Evolutionary conservation across 2,113 vertebrate species (phyloP).

Genomic region (Lycocorax pyrrhopterus): DNA sequence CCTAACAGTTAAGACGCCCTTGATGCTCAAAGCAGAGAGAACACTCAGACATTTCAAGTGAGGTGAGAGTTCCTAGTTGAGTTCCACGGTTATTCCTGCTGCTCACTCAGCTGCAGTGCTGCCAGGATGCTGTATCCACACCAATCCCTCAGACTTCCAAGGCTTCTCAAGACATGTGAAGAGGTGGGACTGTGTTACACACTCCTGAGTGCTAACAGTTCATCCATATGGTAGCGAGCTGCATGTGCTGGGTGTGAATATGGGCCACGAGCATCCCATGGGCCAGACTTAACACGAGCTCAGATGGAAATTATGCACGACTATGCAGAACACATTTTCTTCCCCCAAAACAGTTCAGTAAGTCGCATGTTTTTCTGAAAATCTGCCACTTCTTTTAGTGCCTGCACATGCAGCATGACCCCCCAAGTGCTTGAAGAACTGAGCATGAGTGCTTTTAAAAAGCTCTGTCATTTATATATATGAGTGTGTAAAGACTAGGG

Average conservation of each 20-base stretch:
- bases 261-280: not conserved
- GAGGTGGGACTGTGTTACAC: not conserved
- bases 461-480: not conserved
- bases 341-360: not conserved
- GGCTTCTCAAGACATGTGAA: not conserved
- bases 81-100: not conserved
- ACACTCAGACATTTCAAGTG: not conserved
- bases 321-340: slow-evolving; percentile 1
- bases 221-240: not conserved
- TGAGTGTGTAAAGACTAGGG: not conserved
- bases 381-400: not conserved
- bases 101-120: not conserved
- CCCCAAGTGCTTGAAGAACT: not conserved
- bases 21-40: not conserved
- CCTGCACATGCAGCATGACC: not conserved
- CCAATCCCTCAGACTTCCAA: not conserved
- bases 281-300: not conserved
- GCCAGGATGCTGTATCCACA: not conserved
- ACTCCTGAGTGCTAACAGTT: not conserved
- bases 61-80: not conserved
- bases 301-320: not conserved
- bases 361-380: not conserved
- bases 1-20: not conserved
- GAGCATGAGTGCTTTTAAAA: not conserved
- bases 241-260: not conserved